Base-by-base conservation (phyloP, 2,888 invertebrate species). In the Byasa hedistus region DNA sequence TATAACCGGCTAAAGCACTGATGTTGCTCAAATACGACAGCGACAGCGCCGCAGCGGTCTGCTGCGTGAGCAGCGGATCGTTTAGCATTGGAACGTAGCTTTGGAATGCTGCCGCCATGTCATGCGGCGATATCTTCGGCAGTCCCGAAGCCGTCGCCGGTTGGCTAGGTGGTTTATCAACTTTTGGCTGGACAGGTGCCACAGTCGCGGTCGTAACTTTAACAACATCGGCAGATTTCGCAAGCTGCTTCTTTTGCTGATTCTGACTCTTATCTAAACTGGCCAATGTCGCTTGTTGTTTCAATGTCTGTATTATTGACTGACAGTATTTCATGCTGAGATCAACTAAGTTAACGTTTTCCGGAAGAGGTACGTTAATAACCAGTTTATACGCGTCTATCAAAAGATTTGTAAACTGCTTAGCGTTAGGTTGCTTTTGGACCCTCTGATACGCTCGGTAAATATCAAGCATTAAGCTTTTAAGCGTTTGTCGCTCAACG, bases 241-340 rank as follows among this genome's bases (percentile, higher is more conserved):
- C 71, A 3, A 76, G 73, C 71, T 85, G 88, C 69, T 86, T 89
- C 75, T 87, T 90, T 70, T 85, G 88, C n/a, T 78, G 75, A 64
- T 79, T 86, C 69, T 87, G 86, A 68, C 72, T 82, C 69, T 88
- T 89, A 60, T 89, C 88, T 61, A 85, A 70, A 73, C 81, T 83
- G 0, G 86, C 85, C 66, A 82, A 79, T 3, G 86, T 91, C 5
- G 92, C 90, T 69, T 92, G 90, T 64, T 93, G 92, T 79, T 94
- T 95, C 68, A 94, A 89, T 0, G 91, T 85, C 24, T 93, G 86
- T 65, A 93, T 92, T 70, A 94, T 89, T 74, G 94, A 94, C 70
- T 94, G 93, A 75, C 96, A 95, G 75, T 94, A 94, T 79, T 95
- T 96, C 71, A 94, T 90, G 59, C 95, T 95, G 51, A 94, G 83